Base-by-base conservation (phyloP, 1,140 invertebrate species). In the Drosophila pectinifera region DNA sequence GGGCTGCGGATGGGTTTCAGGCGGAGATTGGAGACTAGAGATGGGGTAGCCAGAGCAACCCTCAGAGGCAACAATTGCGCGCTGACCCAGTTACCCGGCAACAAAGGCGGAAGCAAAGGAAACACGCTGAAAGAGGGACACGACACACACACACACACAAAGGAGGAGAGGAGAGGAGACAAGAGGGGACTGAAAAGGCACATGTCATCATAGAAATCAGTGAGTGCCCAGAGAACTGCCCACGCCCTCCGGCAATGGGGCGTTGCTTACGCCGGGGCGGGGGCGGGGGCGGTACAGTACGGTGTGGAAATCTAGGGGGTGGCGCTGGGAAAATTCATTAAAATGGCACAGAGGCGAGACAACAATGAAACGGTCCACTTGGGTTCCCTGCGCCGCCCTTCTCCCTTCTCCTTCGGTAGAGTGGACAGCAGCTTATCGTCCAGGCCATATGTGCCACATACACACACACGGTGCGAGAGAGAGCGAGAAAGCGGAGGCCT, bases 71-170 rank as follows among this genome's bases (percentile, higher is more conserved):
- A 89, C 84, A 88, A 88, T 88, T 89, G 80, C 84, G 76, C 80
- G 84, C 76, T 88, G 84, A 88, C 84, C 84, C 84, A 88, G 84
- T 88, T 88, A 88, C 84, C 84, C 85, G 84, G 84, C 84, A 88
- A 88, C 84, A 90, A 90, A 88, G 84, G 85, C 84, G 84, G 80
- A 89, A 89, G 84, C 84, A 89, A 89, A 89, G 80, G 84, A 89
- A 88, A 84, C 85, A 70, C 79, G 80, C 57, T 80, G 84, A 88
- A 88, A 82, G 83, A 67, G 81, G 74, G 75, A 65, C 63, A 63
- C 48, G 28, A 51, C n/a, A 31, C 11, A n/a, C 14, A 46, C 31
- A 13, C 31, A 34, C 31, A 13, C 6, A 24, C 7, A 48, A 1
- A 49, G 18, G 38, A 34, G 34, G 36, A 20, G 38, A 34, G 34